phyloP scores from a whole-genome alignment of 2,888 invertebrate genomes.

The Drosophila acutilabella region DNA sequence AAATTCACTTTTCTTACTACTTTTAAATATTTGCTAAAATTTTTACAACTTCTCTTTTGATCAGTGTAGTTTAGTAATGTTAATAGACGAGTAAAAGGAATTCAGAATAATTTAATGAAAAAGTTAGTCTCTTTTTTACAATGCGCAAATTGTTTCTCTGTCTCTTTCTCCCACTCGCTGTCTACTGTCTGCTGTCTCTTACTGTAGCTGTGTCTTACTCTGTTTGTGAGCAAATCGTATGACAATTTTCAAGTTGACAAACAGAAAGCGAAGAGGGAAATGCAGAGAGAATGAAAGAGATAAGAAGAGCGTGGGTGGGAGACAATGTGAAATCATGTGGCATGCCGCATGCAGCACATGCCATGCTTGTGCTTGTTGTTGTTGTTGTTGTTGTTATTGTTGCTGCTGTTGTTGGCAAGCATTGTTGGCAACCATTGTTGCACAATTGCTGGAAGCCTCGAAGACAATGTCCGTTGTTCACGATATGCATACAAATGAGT shows the following conservation, averaged over 20 bases:
- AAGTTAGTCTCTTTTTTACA: background rate
- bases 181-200: background rate
- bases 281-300: background rate
- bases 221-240: constrained; percentile 9
- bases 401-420: background rate
- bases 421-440: constrained; percentile 34
- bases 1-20: no score
- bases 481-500: constrained; percentile 52
- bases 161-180: background rate
- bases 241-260: constrained; percentile 22
- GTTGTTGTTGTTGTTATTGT: no score
- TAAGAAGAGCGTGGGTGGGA: background rate
- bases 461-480: constrained; percentile 54
- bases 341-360: constrained; percentile 31
- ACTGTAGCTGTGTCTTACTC: background rate
- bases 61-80: no score
- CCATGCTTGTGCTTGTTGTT: no score
- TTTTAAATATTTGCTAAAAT: no score
- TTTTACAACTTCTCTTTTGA: no score
- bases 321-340: constrained; percentile 44
- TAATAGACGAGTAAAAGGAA: background rate
- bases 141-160: background rate
- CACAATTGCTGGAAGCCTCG: constrained; percentile 43
- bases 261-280: background rate
- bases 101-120: background rate